Conservation (phyloP, 2,113 vertebrate genomes). For the Siniperca chuatsi region DNA sequence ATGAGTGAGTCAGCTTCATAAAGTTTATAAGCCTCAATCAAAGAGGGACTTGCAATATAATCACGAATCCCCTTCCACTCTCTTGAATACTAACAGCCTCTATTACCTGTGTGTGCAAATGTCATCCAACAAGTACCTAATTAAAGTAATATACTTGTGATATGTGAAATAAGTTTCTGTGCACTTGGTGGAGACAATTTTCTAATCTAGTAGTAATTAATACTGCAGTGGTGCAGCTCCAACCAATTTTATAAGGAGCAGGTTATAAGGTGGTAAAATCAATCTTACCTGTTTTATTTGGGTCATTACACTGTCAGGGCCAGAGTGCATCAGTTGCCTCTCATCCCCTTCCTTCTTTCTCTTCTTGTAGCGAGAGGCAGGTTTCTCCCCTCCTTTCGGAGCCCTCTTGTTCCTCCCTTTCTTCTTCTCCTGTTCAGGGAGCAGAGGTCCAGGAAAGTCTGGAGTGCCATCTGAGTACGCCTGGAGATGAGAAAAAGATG, state of each 20-base stretch:
- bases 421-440: slow-evolving; percentile 91
- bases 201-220: slow-evolving; percentile 23
- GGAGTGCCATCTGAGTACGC: slow-evolving; percentile 86
- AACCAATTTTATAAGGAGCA: background rate
- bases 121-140: slow-evolving; percentile 27
- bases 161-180: slow-evolving; percentile 29
- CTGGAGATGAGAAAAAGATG: slow-evolving; percentile 69
- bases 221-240: background rate
- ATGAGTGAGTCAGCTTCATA: background rate
- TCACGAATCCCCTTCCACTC: slow-evolving; percentile 12
- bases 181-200: background rate
- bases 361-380: slow-evolving; percentile 93
- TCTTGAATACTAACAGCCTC: slow-evolving; percentile 38
- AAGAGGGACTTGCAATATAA: slow-evolving; percentile 29
- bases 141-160: slow-evolving; percentile 40
- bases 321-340: slow-evolving; percentile 86
- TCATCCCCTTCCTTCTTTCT: slow-evolving; percentile 96
- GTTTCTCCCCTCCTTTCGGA: slow-evolving; percentile 91
- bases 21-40: slow-evolving; percentile 20
- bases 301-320: slow-evolving; percentile 87
- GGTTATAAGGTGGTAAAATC: background rate
- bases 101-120: slow-evolving; percentile 41
- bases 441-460: slow-evolving; percentile 87
- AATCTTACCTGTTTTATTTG: slow-evolving; percentile 92
- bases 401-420: slow-evolving; percentile 92